Evolutionary conservation across 1,140 invertebrate species (phyloP).

Genomic region (Ptiloglossa arizonensis): DNA sequence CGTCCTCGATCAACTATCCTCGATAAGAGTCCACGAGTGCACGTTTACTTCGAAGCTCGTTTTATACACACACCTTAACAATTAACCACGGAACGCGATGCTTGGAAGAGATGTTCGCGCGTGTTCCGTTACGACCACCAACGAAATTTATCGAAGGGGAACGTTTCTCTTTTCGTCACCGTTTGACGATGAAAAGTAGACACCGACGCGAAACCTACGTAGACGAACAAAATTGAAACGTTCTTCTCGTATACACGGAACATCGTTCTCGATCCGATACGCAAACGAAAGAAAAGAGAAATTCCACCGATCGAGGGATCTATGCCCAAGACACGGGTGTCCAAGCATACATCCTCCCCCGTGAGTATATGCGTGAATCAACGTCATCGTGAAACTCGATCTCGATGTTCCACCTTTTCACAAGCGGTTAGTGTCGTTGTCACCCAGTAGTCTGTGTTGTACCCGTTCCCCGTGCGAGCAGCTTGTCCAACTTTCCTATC

Average conservation of each 20-base stretch:
- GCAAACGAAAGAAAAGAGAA: not conserved
- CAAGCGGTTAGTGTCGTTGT: conserved; percentile 59
- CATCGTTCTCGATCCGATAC: no score
- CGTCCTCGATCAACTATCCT: not conserved
- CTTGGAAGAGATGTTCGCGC: conserved; percentile 16
- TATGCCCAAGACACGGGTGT: conserved; percentile 52
- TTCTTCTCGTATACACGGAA: no score
- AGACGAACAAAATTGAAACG: no score
- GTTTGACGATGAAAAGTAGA: not conserved
- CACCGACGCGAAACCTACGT: no score
- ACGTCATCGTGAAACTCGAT: conserved; percentile 51
- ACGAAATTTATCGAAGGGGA: conserved; percentile 52
- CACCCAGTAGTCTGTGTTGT: conserved; percentile 56
- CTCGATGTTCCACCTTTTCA: conserved; percentile 43
- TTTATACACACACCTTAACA: not conserved
- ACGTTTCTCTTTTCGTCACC: not conserved
- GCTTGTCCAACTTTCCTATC: conserved; percentile 12
- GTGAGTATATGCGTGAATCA: conserved; percentile 61
- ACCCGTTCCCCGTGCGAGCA: not conserved
- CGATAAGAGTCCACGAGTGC: not conserved
- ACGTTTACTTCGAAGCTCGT: not conserved
- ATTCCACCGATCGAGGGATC: conserved; percentile 47
- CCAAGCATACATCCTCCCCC: conserved; percentile 56
- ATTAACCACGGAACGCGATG: conserved; percentile 2
- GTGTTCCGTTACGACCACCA: conserved; percentile 61